Conservation (phyloP, 2,888 invertebrate species). For the Uloborus plumipes region DNA sequence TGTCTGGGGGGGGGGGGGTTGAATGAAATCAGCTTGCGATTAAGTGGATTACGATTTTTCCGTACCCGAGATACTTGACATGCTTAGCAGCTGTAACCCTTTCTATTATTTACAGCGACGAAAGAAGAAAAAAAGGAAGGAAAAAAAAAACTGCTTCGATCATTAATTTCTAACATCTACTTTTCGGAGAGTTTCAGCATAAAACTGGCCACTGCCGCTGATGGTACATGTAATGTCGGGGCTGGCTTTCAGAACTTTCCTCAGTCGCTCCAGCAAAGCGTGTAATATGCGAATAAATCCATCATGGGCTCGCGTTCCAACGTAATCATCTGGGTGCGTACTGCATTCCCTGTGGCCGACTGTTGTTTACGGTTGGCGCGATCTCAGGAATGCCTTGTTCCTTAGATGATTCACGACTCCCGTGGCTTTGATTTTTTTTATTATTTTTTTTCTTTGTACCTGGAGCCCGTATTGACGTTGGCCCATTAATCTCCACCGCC, state of each 20-base stretch:
- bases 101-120: too few species aligned
- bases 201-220: background rate
- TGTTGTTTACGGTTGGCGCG: slow-evolving; percentile 40
- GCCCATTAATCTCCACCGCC: background rate
- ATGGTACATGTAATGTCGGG: background rate
- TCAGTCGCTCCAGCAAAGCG: slow-evolving; percentile 21
- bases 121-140: too few species aligned
- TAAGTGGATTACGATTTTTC: too few species aligned
- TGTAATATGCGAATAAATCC: slow-evolving; percentile 44
- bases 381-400: slow-evolving; percentile 43
- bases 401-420: slow-evolving; percentile 35
- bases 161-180: too few species aligned
- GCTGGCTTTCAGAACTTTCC: background rate
- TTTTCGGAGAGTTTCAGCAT: too few species aligned
- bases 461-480: background rate
- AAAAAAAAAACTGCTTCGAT: too few species aligned
- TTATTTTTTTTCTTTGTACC: too few species aligned
- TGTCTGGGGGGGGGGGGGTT: too few species aligned
- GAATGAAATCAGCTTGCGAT: too few species aligned
- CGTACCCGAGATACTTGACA: too few species aligned
- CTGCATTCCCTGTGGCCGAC: slow-evolving; percentile 16
- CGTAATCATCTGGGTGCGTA: background rate
- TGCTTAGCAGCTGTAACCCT: too few species aligned
- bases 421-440: too few species aligned
- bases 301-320: background rate